Base-by-base conservation (phyloP, 2,888 invertebrate species). In the Liopterus haemorrhoidalis region DNA sequence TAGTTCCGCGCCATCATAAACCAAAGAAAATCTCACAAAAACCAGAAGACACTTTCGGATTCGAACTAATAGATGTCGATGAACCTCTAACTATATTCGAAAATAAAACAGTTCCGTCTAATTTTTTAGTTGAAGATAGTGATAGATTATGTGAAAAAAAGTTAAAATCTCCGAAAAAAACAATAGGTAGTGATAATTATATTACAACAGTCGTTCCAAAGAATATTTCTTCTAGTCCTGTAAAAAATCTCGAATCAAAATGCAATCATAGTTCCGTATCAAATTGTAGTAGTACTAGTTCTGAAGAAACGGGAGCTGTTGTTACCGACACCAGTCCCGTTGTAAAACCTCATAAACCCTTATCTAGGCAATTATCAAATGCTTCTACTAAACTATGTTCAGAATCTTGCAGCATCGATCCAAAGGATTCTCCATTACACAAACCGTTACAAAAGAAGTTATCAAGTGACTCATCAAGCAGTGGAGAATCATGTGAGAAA, bases 1-100 rank as follows among this genome's bases (percentile, higher is more conserved):
- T 79, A 62, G 76, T 85, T 55, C 76, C 77, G 31, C 68, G 81
- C 47, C 78, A 80, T 58, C 73, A 81, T 57, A 82, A 83, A 66
- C 79, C 81, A 50, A 81, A 79, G 64, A 78, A 75, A 58, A 64
- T 75, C 46, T 67, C 72, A 31, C 79, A 79, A 28, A 70, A 75
- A 49, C 76, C 76, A 12, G 85, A 87, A 63, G 88, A 88, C 63
- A 80, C 83, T 33, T 89, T 89, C 62, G 82, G 81, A 53, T 89
- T 88, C 63, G 89, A 89, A 65, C 76, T 89, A 46, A 82, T 89
- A 49, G 89, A 89, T 59, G 85, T 82, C 8, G 89, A 89, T 60
- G 89, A 88, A 61, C 73, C 59, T 64, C 68, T 50, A 66, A 72
- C 54, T 24, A 55, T 55, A 4, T 53, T 41, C 57, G 5, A 48